Conservation (phyloP, 2,888 invertebrate genomes). For the Drosophila affinis region DNA sequence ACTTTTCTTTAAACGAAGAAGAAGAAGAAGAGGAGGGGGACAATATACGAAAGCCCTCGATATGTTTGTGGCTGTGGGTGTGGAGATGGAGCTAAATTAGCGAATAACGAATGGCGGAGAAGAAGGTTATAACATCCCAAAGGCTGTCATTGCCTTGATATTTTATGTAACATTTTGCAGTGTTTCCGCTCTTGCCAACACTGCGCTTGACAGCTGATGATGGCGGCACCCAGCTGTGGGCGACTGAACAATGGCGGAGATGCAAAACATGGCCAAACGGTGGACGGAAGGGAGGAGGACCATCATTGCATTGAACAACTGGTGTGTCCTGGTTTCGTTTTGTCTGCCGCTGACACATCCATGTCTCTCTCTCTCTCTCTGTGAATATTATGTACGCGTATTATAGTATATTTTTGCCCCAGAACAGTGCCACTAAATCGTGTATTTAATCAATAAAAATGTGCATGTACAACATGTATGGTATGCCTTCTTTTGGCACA, state of each 20-base stretch:
- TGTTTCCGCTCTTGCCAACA: neutral
- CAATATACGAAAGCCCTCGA: neutral
- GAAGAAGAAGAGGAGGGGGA: neutral
- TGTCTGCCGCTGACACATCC: conserved; percentile 25
- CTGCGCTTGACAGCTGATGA: neutral
- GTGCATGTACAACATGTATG: neutral
- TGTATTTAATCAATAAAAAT: conserved; percentile 29
- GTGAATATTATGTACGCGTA: neutral
- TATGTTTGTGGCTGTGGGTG: neutral
- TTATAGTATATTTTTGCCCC: conserved; percentile 3
- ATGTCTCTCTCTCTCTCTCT: neutral
- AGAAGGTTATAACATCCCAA: neutral
- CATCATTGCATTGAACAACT: conserved; percentile 7
- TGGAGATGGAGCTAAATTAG: neutral
- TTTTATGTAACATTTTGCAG: neutral
- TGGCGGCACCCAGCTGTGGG: conserved; percentile 1
- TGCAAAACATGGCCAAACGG: neutral
- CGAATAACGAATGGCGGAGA: neutral
- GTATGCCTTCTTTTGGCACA: conserved; percentile 8
- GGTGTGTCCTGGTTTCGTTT: conserved; percentile 11
- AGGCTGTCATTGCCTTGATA: conserved; percentile 1
- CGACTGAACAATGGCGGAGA: neutral
- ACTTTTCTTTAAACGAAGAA: neutral
- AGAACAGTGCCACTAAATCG: conserved; percentile 14
- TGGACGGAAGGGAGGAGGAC: neutral